Percentiles rank a stretch among this genome's conserved stretches.
Conservation (phyloP, 1,140 invertebrate genomes). For the Drosophila jambulina region DNA sequence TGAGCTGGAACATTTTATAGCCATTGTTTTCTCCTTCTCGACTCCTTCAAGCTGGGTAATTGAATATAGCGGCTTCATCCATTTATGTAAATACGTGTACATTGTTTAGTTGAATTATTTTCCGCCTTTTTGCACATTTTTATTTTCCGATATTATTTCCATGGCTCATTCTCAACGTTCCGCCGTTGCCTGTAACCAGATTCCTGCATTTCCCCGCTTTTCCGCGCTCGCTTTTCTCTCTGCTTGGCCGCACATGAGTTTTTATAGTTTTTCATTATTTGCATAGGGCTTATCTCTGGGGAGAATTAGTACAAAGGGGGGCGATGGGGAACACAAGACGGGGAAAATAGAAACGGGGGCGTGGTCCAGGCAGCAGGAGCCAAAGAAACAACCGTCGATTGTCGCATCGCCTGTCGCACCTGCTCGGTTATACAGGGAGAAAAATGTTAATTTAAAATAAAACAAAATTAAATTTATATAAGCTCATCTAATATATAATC, state of each 20-base stretch:
- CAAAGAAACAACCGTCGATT: conserved; percentile 68
- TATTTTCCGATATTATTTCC: conserved; percentile 80
- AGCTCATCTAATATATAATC: too few species aligned
- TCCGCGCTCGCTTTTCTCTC: conserved; percentile 8
- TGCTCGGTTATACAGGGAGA: conserved; percentile 35
- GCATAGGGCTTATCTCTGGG: conserved; percentile 77
- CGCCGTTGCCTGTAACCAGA: conserved; percentile 41
- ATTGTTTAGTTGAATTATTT: conserved; percentile 84
- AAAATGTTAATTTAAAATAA: not conserved
- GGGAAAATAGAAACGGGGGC: conserved; percentile 6
- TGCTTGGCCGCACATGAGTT: conserved; percentile 72
- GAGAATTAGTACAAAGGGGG: conserved; percentile 61
- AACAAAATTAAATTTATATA: not conserved
- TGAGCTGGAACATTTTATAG: conserved; percentile 39
- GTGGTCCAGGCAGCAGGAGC: conserved; percentile 23
- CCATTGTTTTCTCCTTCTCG: conserved; percentile 14
- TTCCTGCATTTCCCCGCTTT: conserved; percentile 7
- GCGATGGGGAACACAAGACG: conserved; percentile 10
- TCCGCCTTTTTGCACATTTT: conserved; percentile 80
- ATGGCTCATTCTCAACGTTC: conserved; percentile 26
- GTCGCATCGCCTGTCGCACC: conserved; percentile 64
- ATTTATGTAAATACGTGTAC: conserved; percentile 83
- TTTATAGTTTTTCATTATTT: conserved; percentile 84
- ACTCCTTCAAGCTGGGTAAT: conserved; percentile 53
- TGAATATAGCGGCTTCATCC: conserved; percentile 75